Evolutionary conservation across 2,888 invertebrate species (phyloP).

Genomic region (Gnatocerus cornutus): DNA sequence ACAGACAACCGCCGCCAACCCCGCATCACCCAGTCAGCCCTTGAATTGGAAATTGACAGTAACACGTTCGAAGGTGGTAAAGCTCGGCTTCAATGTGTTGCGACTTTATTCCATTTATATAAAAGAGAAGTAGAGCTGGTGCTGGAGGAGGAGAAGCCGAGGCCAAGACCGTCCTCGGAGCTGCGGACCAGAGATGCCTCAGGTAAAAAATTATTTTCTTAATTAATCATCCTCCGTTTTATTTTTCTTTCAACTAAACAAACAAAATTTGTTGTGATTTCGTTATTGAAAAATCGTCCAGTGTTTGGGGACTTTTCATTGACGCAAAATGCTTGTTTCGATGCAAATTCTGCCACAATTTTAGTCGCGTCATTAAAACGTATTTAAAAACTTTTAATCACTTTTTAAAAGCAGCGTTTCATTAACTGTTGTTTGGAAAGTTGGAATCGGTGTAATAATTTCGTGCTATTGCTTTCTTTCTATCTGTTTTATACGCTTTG

Average conservation of each 20-base stretch:
- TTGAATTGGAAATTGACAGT: conserved; percentile 77
- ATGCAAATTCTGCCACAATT: conserved; percentile 1
- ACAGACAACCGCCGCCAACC: conserved; percentile 58
- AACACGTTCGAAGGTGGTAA: conserved; percentile 79
- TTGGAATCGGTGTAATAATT: conserved; percentile 18
- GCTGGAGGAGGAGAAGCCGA: conserved; percentile 83
- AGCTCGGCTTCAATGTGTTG: conserved; percentile 79
- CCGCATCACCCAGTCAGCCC: conserved; percentile 63
- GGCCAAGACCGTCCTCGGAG: conserved; percentile 83
- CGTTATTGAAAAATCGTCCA: too few relatives aligned
- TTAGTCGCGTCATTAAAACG: conserved; percentile 8
- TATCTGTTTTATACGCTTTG: too few relatives aligned
- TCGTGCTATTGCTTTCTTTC: conserved; percentile 12
- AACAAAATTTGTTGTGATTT: too few relatives aligned
- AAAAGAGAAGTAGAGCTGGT: conserved; percentile 76
- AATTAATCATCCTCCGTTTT: too few relatives aligned
- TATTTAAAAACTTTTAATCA: conserved; percentile 33
- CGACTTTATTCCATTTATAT: conserved; percentile 80
- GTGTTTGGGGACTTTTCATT: too few relatives aligned
- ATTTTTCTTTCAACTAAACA: too few relatives aligned
- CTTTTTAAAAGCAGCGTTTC: conserved; percentile 29
- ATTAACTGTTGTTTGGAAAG: conserved; percentile 35
- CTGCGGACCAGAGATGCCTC: conserved; percentile 80
- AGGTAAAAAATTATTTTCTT: conserved; percentile 67
- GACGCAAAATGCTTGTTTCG: conserved; percentile 1